Evolutionary conservation across 2,113 vertebrate genomes (phyloP), one percentile per base, ranked within the genome.

Genomic region (Nycticryphes semicollaris): DNA sequence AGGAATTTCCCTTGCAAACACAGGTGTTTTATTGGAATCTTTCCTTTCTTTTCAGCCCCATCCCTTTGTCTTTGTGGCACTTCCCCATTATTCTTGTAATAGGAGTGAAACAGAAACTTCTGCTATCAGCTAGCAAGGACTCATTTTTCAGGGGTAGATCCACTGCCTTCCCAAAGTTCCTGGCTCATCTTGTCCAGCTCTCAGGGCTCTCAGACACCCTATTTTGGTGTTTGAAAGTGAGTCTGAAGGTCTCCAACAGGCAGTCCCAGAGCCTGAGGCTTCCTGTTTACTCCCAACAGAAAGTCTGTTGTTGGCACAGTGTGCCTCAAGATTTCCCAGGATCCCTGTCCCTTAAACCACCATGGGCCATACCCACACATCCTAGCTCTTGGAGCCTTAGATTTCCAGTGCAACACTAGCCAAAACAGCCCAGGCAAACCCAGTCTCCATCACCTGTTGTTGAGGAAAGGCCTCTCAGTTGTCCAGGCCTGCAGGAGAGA

Each of bases 331-430:
- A 20, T 54, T 35, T 72, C 67, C n/a, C 37, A 66, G 19, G 10
- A 23, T 73, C 35, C 28, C 9, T 14, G 7, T 78, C 60, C 43
- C 51, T 74, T 51, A 64, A 78, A 68, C 14, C 45, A 62, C 8
- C 7, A 6, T 7, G 25, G 50, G 20, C 17, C 43, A 37, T 41
- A 64, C 10, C 30, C 45, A 24, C 30, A 25, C 0, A 0, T 53
- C 17, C 35, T 39, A 54, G 24, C 6, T 12, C 35, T 39, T 37
- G 5, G 14, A 48, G 8, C 27, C 59, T 16, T 63, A 27, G 14
- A 3, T 2, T 64, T 33, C 73, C 63, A 48, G 51, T 5, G 10
- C 21, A 51, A 41, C 23, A 35, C 22, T 59, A 84, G 22, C 6
- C 31, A 73, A 63, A 89, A 45, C 21, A 80, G 15, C 63, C 89